phyloP scores from a whole-genome alignment of 1,140 invertebrate genomes.

The Aphelinus atriplicis region DNA sequence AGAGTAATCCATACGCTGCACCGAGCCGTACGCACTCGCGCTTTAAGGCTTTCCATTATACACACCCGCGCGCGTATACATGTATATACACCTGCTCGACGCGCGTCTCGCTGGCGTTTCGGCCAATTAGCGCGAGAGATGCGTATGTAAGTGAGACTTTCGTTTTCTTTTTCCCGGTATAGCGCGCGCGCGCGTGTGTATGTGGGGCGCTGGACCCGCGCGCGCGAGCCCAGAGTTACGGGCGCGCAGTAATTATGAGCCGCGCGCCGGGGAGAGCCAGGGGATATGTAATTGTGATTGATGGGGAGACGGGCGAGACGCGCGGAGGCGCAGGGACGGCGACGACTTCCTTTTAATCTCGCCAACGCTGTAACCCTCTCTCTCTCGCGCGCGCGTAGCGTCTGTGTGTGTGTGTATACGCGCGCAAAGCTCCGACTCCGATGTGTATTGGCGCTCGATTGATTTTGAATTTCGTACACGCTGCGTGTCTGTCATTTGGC shows the following conservation, averaged over 20 bases:
- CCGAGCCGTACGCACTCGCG: too few species aligned
- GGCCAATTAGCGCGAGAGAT: too few species aligned
- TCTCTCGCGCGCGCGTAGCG: conserved; percentile 46
- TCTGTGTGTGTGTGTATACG: conserved; percentile 42
- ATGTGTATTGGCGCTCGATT: conserved; percentile 2
- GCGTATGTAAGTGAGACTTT: too few species aligned
- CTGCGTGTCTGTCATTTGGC: background rate
- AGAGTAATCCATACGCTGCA: too few species aligned
- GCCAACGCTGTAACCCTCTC: conserved; percentile 54
- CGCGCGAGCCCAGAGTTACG: too few species aligned
- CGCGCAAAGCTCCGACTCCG: conserved; percentile 20
- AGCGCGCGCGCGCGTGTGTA: too few species aligned
- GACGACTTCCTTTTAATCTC: conserved; percentile 63
- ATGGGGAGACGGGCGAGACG: conserved; percentile 53
- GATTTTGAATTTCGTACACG: conserved; percentile 8
- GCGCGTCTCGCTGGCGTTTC: too few species aligned
- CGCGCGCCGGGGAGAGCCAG: conserved; percentile 22
- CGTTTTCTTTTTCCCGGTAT: too few species aligned
- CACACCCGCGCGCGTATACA: conserved; percentile 32
- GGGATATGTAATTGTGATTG: conserved; percentile 60
- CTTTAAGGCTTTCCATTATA: conserved; percentile 24
- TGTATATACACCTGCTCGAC: conserved; percentile 4
- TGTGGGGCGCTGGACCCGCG: too few species aligned
- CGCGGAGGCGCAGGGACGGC: conserved; percentile 45
- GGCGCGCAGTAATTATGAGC: conserved; percentile 61